Conservation (phyloP, 30 jellyfish, hydroid and myxozoan genomes). For the Chrysaora quinquecirrha region DNA sequence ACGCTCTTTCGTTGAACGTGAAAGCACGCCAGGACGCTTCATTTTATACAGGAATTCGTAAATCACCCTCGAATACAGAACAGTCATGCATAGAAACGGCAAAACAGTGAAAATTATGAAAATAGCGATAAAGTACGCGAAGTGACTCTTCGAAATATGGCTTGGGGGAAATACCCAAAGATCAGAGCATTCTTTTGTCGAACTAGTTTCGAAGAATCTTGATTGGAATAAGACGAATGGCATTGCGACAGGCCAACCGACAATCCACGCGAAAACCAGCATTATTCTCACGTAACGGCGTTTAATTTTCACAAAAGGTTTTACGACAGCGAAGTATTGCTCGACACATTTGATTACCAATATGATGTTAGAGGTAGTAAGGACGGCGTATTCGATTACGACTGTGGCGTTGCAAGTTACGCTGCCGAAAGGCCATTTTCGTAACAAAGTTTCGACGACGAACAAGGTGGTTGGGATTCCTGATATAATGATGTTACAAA, state of each 20-base stretch:
- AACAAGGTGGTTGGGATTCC: neutral
- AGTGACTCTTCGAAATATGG: neutral
- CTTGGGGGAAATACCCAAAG: neutral
- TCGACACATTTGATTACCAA: neutral
- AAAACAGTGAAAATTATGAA: neutral
- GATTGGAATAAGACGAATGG: constrained; percentile 16
- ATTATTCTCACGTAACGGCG: neutral
- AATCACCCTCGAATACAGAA: neutral
- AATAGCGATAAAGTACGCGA: neutral
- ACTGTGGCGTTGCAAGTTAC: constrained; percentile 15
- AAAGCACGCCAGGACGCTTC: constrained; percentile 6
- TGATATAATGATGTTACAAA: constrained; percentile 29
- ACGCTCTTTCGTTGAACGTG: neutral
- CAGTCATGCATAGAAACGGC: neutral
- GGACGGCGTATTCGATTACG: constrained; percentile 19
- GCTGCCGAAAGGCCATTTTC: constrained; percentile 23
- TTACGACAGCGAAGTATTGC: constrained; percentile 16
- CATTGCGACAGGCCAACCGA: constrained; percentile 17
- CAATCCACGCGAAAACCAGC: neutral
- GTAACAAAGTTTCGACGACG: neutral
- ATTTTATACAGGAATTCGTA: constrained; percentile 6
- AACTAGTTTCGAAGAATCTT: neutral
- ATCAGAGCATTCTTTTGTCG: neutral
- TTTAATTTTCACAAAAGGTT: neutral
- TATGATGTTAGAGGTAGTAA: neutral